Evolutionary conservation across 2,888 invertebrate species (phyloP), one percentile per base, ranked within the genome.

Genomic region (Fragum fragum): DNA sequence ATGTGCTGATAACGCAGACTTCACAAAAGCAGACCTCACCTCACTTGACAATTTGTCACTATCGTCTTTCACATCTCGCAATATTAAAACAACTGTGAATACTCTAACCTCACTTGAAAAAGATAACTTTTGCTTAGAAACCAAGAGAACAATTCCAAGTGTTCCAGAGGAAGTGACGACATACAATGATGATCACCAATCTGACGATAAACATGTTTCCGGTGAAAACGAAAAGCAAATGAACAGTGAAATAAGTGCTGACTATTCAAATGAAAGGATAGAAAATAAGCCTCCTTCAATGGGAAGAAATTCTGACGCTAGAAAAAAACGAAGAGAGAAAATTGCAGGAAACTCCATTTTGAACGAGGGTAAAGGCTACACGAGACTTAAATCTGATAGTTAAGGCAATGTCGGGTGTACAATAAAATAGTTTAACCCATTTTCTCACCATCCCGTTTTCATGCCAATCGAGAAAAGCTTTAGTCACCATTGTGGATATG

Each of bases 151-250:
- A 57, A 74, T 81, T 36, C 70, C 74, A 74, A 79, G 76, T 68
- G 81, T 79, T 68, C 79, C 81, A 21, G 81, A 81, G 53, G 85
- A 85, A 72, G 68, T 79, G 21, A 68, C 76, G 7, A 68, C 79
- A 23, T 61, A 77, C 5, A 39, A 66, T 59, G 83, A 73, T 18
- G 42, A 47, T 28, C 52, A 47, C 18, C 11, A 53, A 16, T 9
- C n/a, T 47, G n/a, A 39, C 21, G 28, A 9, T 7, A n/a, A 61
- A 39, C 11, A 59, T 47, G 32, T 21, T 32, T 47, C 28, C 59
- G 9, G 21, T 16, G n/a, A 73, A 52, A 11, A 55, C 39, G 11
- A 42, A 39, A 23, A 55, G 57, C 9, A 73, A 73, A 39, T 2
- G 14, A 47, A 47, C 16, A 16, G 9, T 36, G 32, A 36, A 3